Conservation (phyloP, 2,888 invertebrate species). For the Capitulum mitella region DNA sequence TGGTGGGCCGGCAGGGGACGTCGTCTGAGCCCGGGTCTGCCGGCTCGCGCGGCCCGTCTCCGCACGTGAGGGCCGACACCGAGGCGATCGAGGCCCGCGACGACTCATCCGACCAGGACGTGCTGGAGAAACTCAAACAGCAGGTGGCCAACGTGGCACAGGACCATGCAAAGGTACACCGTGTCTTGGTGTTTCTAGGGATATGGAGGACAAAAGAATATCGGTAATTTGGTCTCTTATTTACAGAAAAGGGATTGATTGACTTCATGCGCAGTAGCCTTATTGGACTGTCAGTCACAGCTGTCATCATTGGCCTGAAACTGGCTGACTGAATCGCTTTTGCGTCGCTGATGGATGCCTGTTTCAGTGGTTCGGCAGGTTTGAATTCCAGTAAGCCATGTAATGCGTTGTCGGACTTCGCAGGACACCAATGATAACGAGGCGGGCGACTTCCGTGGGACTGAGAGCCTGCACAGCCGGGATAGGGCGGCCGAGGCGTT, state of each 20-base stretch:
- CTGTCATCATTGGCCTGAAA: too few species aligned
- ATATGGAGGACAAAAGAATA: too few species aligned
- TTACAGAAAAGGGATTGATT: too few species aligned
- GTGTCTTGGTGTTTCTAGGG: too few species aligned
- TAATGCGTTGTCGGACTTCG: too few species aligned
- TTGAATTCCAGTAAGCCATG: too few species aligned
- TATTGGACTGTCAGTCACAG: too few species aligned
- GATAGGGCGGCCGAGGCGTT: not conserved
- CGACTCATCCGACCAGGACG: not conserved
- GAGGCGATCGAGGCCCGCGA: not conserved
- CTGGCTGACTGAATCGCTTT: too few species aligned
- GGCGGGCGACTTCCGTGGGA: not conserved
- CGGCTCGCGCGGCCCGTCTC: not conserved
- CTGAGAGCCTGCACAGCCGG: not conserved
- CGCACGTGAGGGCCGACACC: not conserved
- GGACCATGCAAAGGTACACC: not conserved
- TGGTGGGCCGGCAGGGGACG: not conserved
- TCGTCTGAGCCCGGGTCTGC: not conserved
- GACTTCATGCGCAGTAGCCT: too few species aligned
- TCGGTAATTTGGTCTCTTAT: too few species aligned
- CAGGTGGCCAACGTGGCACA: slow-evolving; percentile 15
- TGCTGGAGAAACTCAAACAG: slow-evolving; percentile 6
- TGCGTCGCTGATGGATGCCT: too few species aligned
- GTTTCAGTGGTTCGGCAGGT: too few species aligned
- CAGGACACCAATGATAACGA: not conserved